Percentiles rank a stretch among this genome's conserved stretches.
phyloP scores from a whole-genome alignment of 1,140 invertebrate species.

The Odontomachus brunneus region DNA sequence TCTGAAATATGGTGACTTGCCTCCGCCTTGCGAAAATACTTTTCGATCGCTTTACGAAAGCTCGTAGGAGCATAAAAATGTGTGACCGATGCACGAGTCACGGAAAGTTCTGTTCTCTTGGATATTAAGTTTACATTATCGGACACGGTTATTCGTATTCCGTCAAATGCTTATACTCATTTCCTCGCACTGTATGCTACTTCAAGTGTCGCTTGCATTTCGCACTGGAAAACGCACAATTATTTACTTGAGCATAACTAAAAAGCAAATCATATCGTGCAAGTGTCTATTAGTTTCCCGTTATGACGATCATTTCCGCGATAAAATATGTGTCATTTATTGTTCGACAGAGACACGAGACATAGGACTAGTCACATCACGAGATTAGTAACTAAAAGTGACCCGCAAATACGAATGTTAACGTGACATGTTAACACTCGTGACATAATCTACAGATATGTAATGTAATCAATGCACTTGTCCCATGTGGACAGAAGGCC shows the following conservation, averaged over 20 bases:
- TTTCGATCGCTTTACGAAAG: constrained; percentile 31
- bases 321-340: background rate
- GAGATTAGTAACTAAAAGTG: constrained; percentile 18
- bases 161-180: constrained; percentile 14
- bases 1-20: constrained; percentile 21
- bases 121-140: constrained; percentile 8
- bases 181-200: constrained; percentile 18
- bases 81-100: constrained; percentile 4
- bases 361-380: constrained; percentile 22
- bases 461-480: background rate
- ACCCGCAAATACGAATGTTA: constrained; percentile 8
- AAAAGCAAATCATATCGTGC: background rate
- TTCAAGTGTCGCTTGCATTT: constrained; percentile 24
- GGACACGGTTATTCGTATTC: constrained; percentile 4
- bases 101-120: constrained; percentile 17
- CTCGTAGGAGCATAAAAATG: constrained; percentile 12
- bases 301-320: background rate
- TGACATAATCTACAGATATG: constrained; percentile 4
- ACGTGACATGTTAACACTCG: background rate
- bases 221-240: constrained; percentile 45
- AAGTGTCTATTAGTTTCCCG: background rate
- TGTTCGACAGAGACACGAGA: constrained; percentile 2
- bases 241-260: constrained; percentile 25
- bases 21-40: constrained; percentile 23
- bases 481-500: background rate